Percentiles rank a stretch among this genome's conserved stretches.
These are phyloP conservation scores for Nyctibius grandis DNA, from an alignment of 2,797 vertebrate genomes.

Conservation along the genomic window DNA sequence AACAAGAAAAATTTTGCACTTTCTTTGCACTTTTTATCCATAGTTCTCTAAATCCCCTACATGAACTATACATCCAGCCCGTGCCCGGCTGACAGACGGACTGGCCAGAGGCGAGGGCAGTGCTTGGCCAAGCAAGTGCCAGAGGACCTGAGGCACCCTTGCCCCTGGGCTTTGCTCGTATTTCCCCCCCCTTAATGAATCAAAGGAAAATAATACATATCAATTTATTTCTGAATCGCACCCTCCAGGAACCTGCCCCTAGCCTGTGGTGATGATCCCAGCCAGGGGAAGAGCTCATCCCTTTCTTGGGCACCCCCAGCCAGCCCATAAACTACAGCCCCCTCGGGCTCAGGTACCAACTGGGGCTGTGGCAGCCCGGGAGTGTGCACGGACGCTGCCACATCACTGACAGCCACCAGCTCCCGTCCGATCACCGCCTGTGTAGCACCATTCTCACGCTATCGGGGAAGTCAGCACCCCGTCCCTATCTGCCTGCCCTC, in stretches of 20 bases:
- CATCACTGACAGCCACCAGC: not conserved
- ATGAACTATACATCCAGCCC: not conserved
- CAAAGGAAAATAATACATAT: not conserved
- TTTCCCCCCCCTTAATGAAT: not conserved
- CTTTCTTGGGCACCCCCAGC: not conserved
- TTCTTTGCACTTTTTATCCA: not conserved
- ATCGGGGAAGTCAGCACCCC: not conserved
- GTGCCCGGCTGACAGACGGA: not conserved
- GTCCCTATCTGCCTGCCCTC: not conserved
- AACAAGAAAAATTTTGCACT: not conserved
- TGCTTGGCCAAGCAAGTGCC: not conserved
- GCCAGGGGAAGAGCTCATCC: not conserved
- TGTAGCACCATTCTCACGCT: not conserved
- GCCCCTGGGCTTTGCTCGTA: not conserved
- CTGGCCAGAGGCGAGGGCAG: not conserved
- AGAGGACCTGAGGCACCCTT: not conserved
- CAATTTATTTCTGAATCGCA: not conserved
- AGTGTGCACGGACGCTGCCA: not conserved
- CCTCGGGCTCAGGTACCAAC: not conserved
- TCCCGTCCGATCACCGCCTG: fast-evolving
- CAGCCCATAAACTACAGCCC: not conserved
- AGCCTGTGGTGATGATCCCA: not conserved
- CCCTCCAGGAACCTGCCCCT: not conserved
- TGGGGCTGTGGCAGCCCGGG: not conserved
- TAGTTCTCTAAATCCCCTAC: not conserved